Percentiles rank a stretch among this genome's conserved stretches.
phyloP scores from a whole-genome alignment of 2,797 vertebrate species.

The Gymnodraco acuticeps region DNA sequence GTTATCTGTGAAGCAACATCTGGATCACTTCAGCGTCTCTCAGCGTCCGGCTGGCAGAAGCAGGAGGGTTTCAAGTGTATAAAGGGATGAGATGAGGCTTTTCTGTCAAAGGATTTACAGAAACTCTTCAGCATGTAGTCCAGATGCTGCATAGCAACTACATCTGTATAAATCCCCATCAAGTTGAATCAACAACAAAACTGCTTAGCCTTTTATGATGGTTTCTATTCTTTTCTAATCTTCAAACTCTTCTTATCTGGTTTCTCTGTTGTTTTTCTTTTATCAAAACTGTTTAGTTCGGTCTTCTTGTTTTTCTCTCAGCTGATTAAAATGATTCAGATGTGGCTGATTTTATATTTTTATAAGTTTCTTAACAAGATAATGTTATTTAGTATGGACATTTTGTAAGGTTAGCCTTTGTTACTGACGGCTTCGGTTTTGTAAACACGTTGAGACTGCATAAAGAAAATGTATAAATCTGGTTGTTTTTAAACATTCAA shows the following conservation, averaged over 20 bases:
- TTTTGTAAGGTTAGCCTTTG: constrained; percentile 11
- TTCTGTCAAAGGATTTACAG: background rate
- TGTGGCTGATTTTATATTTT: constrained; percentile 45
- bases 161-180: background rate
- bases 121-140: background rate
- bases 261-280: background rate
- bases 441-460: constrained; percentile 11
- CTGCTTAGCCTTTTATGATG: background rate
- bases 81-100: background rate
- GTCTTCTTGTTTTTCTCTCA: background rate
- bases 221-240: constrained; percentile 11
- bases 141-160: background rate
- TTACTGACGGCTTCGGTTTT: constrained; percentile 37
- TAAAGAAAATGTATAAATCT: constrained; percentile 37
- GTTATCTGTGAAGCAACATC: background rate
- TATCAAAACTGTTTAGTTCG: background rate
- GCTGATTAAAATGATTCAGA: constrained; percentile 1
- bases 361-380: constrained; percentile 28
- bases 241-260: background rate
- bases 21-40: background rate
- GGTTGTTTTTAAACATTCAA: constrained; percentile 20
- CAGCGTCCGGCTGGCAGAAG: background rate
- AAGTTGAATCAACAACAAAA: background rate
- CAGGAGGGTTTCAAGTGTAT: background rate
- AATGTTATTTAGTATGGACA: background rate